Evolutionary conservation across 53 echinoderm and acorn worm species (phyloP).

Genomic region (Luidia sarsii): DNA sequence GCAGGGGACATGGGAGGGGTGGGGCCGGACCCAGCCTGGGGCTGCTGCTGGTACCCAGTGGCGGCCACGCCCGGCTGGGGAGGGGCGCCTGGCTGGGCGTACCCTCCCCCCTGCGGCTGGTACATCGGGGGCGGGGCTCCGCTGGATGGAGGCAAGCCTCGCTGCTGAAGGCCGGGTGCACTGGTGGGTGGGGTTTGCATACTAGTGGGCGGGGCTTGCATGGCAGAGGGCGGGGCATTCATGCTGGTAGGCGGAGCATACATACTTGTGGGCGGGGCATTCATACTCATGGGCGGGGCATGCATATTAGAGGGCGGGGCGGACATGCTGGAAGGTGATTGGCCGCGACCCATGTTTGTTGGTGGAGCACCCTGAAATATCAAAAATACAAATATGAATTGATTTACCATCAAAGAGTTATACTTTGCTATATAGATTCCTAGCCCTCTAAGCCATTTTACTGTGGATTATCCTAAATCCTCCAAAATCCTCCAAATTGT

Average conservation of each 20-base stretch:
- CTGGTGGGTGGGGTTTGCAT: slow-evolving; percentile 52
- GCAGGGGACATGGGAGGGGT: slow-evolving; percentile 38
- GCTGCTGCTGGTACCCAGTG: slow-evolving; percentile 18
- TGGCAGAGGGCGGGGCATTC: slow-evolving; percentile 18
- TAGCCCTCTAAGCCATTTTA: no score
- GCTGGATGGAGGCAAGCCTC: slow-evolving; percentile 28
- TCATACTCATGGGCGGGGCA: neutral
- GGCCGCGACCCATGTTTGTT: no score
- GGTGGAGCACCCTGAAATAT: slow-evolving; percentile 29
- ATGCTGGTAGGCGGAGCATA: slow-evolving; percentile 11
- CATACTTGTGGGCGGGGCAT: slow-evolving; percentile 45
- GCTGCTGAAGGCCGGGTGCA: slow-evolving; percentile 28
- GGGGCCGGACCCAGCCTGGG: slow-evolving; percentile 2
- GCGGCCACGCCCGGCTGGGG: slow-evolving; percentile 44
- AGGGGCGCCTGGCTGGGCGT: slow-evolving; percentile 39
- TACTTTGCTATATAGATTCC: no score
- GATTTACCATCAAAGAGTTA: no score
- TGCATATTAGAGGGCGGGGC: neutral
- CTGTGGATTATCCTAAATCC: no score
- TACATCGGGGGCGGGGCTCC: slow-evolving; percentile 32
- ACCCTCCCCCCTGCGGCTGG: slow-evolving; percentile 10
- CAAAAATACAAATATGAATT: neutral
- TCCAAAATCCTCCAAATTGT: no score
- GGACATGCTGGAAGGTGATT: no score
- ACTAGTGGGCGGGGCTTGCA: slow-evolving; percentile 24